Evolutionary conservation across 2,888 invertebrate species (phyloP).

Genomic region (Eupithecia tripunctaria): DNA sequence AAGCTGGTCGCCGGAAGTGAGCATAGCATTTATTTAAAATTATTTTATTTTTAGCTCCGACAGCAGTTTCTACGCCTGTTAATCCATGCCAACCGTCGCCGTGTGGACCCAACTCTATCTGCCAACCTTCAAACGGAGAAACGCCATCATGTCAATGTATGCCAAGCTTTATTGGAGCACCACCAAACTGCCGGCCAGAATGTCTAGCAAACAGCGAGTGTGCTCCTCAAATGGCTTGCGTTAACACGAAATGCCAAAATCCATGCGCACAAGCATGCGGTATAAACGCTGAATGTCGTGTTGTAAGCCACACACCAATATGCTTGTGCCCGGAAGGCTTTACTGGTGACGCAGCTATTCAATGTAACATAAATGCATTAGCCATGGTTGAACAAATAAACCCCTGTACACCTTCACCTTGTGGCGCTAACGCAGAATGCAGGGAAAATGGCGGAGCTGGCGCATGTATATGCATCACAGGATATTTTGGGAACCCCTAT

Average conservation of each 20-base stretch:
- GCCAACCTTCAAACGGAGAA: conserved; percentile 81
- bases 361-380: conserved; percentile 77
- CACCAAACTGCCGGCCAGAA: conserved; percentile 90
- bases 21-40: background rate
- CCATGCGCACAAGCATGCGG: conserved; percentile 91
- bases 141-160: conserved; percentile 89
- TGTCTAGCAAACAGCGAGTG: conserved; percentile 90
- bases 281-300: conserved; percentile 89
- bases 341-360: conserved; percentile 89
- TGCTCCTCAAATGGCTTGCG: conserved; percentile 87
- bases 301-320: conserved; percentile 89
- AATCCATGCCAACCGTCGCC: conserved; percentile 90
- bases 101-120: conserved; percentile 89
- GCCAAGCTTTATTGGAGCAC: conserved; percentile 87
- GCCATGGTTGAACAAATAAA: conserved; percentile 65
- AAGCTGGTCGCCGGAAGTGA: background rate
- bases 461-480: conserved; percentile 88
- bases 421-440: conserved; percentile 87
- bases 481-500: conserved; percentile 92
- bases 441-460: conserved; percentile 84
- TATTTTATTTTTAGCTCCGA: conserved; percentile 56
- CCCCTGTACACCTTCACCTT: conserved; percentile 86
- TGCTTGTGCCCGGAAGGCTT: conserved; percentile 88
- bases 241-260: conserved; percentile 90
- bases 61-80: conserved; percentile 59